Conservation (phyloP, 2,113 vertebrate genomes). For the Leucosticte australis region DNA sequence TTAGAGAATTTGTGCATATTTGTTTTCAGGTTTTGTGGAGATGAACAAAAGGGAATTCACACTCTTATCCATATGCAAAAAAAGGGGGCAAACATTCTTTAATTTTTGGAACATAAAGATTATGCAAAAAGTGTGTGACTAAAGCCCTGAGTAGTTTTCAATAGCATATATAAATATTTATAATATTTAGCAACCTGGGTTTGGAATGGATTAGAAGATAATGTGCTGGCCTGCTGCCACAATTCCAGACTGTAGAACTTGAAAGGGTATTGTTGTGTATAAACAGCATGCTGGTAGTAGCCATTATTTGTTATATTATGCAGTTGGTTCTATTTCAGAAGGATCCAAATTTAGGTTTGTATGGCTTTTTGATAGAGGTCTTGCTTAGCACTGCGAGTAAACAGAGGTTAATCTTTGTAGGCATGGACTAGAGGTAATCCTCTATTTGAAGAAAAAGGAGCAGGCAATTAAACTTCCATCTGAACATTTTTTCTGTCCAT, state of each 20-base stretch:
- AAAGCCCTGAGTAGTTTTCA: conserved; percentile 72
- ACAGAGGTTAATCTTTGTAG: conserved; percentile 11
- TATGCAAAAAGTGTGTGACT: conserved; percentile 76
- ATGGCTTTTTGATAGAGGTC: not conserved
- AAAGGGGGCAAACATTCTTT: conserved; percentile 61
- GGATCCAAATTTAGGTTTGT: conserved; percentile 50
- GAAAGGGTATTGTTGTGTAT: conserved; percentile 43
- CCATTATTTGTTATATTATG: conserved; percentile 33
- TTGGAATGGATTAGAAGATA: conserved; percentile 72
- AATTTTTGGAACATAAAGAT: conserved; percentile 74
- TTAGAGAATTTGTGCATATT: conserved; percentile 73
- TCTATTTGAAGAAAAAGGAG: not conserved
- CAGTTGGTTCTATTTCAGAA: conserved; percentile 60
- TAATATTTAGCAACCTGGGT: conserved; percentile 69
- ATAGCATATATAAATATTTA: conserved; percentile 79
- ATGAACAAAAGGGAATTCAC: conserved; percentile 75
- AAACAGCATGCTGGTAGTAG: conserved; percentile 31
- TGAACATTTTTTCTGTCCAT: not conserved
- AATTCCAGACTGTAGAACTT: conserved; percentile 48
- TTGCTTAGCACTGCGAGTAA: not conserved
- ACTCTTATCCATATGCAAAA: conserved; percentile 67
- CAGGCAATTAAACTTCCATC: not conserved
- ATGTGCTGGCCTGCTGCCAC: conserved; percentile 70
- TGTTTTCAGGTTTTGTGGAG: conserved; percentile 71
- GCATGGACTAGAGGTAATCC: not conserved